Percentiles rank a stretch among this genome's conserved stretches.
Conservation (phyloP, 2,797 vertebrate genomes). For the Lophotriccus pileatus region DNA sequence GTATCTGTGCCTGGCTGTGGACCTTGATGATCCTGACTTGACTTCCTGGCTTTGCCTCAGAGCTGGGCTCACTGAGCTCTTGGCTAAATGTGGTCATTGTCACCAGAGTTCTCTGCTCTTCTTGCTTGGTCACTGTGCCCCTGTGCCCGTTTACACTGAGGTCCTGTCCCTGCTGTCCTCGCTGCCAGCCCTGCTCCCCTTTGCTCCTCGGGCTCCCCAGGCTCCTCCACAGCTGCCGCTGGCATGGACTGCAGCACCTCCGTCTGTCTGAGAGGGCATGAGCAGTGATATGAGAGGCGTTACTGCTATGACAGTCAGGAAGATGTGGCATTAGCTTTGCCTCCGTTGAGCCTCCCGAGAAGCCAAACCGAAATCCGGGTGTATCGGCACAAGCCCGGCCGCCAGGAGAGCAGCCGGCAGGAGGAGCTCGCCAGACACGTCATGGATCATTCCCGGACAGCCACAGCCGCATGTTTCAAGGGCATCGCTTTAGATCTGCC, state of each 20-base stretch:
- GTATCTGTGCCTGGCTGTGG: neutral
- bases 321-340: neutral
- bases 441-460: neutral
- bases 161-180: neutral
- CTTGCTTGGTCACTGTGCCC: neutral
- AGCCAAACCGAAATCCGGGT: accelerated
- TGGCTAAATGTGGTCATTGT: neutral
- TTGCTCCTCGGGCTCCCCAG: neutral
- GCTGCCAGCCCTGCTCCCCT: neutral
- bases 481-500: neutral
- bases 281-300: accelerated
- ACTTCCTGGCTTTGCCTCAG: neutral
- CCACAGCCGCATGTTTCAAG: neutral
- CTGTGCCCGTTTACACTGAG: neutral
- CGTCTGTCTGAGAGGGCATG: neutral
- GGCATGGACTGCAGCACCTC: accelerated
- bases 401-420: slow-evolving; percentile 33
- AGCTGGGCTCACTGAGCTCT: neutral
- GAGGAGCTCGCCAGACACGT: slow-evolving; percentile 47
- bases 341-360: neutral
- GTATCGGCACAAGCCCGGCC: no score
- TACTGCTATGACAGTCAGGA: neutral
- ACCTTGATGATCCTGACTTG: neutral
- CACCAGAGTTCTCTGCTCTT: neutral
- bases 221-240: neutral